phyloP scores from a whole-genome alignment of 30 jellyfish, hydroid and myxozoan species.

The Nemopilema nomurai region DNA sequence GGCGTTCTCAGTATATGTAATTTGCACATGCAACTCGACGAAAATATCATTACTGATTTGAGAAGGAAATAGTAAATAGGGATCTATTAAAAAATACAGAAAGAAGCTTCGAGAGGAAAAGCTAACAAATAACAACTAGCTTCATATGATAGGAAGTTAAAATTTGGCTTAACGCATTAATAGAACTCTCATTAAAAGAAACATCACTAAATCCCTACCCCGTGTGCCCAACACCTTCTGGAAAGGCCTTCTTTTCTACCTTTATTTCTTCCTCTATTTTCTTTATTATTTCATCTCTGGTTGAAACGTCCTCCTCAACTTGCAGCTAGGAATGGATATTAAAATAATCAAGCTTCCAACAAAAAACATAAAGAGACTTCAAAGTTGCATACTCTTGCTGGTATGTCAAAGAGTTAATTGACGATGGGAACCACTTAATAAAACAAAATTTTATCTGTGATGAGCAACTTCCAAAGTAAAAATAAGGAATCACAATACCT shows the following conservation, averaged over 20 bases:
- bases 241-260: slow-evolving; percentile 53
- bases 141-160: too few relatives aligned
- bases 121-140: too few relatives aligned
- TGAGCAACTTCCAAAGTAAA: not conserved
- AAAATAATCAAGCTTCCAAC: not conserved
- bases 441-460: too few relatives aligned
- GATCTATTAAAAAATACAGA: too few relatives aligned
- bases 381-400: too few relatives aligned
- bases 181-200: too few relatives aligned
- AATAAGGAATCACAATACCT: slow-evolving; percentile 51
- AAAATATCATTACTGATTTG: not conserved
- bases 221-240: slow-evolving; percentile 49
- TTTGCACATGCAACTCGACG: not conserved
- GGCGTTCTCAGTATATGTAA: not conserved
- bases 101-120: too few relatives aligned
- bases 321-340: slow-evolving; percentile 9
- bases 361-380: too few relatives aligned
- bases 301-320: slow-evolving; percentile 19
- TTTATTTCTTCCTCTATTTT: slow-evolving; percentile 34
- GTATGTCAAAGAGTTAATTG: too few relatives aligned
- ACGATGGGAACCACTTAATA: too few relatives aligned
- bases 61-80: not conserved
- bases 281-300: slow-evolving; percentile 45
- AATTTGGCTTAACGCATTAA: too few relatives aligned
- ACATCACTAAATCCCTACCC: slow-evolving; percentile 2